Evolutionary conservation across 2,113 vertebrate species (phyloP).

Genomic region (Alethe castanea): DNA sequence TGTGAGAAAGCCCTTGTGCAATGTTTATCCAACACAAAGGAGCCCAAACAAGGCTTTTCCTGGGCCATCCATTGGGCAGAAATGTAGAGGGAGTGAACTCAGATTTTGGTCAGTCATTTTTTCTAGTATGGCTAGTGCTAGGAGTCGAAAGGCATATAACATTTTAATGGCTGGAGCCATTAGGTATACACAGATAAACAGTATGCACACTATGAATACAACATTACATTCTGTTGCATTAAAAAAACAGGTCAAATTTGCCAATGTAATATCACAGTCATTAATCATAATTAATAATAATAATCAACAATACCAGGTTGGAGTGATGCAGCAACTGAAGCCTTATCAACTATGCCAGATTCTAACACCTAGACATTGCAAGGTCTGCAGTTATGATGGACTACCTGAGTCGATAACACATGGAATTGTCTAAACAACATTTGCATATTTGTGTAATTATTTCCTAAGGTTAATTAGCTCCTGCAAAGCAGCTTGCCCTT

Average conservation of each 20-base stretch:
- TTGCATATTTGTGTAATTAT: conserved; percentile 99
- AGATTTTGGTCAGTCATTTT: neutral
- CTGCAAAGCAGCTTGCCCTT: conserved; percentile 86
- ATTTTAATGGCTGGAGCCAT: conserved; percentile 33
- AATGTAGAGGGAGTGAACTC: neutral
- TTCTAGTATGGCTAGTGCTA: neutral
- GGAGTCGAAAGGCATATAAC: neutral
- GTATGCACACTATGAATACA: neutral
- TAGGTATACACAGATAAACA: conserved; percentile 50
- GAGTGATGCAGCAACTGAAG: conserved; percentile 65
- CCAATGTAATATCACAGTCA: conserved; percentile 64
- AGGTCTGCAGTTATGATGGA: conserved; percentile 85
- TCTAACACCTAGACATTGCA: conserved; percentile 71
- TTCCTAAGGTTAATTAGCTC: conserved; percentile 98
- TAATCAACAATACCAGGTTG: conserved; percentile 12
- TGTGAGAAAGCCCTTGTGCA: rapidly evolving
- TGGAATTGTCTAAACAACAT: conserved; percentile 94
- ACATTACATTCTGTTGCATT: neutral
- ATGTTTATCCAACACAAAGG: neutral
- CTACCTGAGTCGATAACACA: conserved; percentile 87
- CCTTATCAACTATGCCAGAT: conserved; percentile 81
- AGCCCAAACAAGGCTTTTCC: neutral
- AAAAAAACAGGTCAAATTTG: conserved; percentile 59
- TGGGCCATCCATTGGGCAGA: neutral
- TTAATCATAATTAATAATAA: conserved; percentile 62